Evolutionary conservation across 1,140 invertebrate genomes (phyloP).

Genomic region (Ceratina australensis): DNA sequence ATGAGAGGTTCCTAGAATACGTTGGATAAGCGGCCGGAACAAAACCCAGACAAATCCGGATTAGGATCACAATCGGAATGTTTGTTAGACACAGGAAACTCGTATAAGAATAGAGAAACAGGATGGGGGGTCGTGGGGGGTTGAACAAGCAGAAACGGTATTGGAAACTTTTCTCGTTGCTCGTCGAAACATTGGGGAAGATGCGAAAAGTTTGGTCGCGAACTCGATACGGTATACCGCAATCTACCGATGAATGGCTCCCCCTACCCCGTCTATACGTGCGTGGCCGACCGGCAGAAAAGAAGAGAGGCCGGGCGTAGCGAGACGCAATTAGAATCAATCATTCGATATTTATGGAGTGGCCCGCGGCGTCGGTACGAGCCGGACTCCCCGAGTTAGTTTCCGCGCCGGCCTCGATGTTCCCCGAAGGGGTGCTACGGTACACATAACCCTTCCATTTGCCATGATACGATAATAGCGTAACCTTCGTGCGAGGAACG

Average conservation of each 20-base stretch:
- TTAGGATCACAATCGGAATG: neutral
- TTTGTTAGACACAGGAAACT: neutral
- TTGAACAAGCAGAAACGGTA: neutral
- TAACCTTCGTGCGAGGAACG: constrained; percentile 23
- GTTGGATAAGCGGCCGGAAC: no score
- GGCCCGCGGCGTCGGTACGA: neutral
- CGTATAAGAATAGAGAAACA: neutral
- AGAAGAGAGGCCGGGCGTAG: neutral
- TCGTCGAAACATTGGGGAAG: constrained; percentile 5
- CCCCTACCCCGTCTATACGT: no score
- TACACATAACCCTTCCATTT: constrained; percentile 49
- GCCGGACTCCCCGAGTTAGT: neutral
- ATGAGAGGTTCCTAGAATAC: neutral
- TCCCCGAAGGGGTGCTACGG: constrained; percentile 23
- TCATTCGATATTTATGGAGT: constrained; percentile 46
- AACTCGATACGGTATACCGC: neutral
- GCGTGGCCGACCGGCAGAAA: neutral
- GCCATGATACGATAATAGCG: constrained; percentile 50
- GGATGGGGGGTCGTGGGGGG: neutral
- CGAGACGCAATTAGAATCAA: constrained; percentile 43
- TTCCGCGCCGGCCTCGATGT: neutral
- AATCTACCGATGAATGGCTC: neutral
- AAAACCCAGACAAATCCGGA: neutral
- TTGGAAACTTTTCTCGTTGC: constrained; percentile 40
- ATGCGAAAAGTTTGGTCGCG: constrained; percentile 31